Evolutionary conservation across 2,888 invertebrate species (phyloP), one percentile per base, ranked within the genome.

Genomic region (Phyto melanocephala): DNA sequence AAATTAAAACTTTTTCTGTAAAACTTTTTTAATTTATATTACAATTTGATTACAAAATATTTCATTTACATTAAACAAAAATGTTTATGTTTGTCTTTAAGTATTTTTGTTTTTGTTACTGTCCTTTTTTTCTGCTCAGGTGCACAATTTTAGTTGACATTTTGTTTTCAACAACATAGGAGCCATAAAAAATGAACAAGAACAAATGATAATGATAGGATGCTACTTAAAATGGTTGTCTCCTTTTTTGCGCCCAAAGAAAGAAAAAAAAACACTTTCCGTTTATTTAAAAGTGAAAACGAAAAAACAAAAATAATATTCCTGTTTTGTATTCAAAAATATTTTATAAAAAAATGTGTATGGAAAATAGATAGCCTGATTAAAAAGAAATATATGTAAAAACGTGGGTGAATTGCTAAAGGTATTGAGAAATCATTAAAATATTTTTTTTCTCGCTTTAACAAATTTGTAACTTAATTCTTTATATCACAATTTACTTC

Each of bases 241-340:
- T 65, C 47, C 45, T 70, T 47, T n/a, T n/a, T 50, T 13, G 58
- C 45, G 37, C 13, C 20, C 54, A 35, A 47, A 40, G 45, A 62
- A 67, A 60, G 71, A 81, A 60, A 24, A 50, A 40, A 37, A 62
- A 67, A 54, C 71, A 81, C 60, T 81, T 60, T 71, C 71, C 50
- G 67, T 81, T 76, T 52, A 62, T 45, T 33, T 28, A 28, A 28
- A 28, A 28, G 3, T 28, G 28, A 5, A 28, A 5, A 6, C 28
- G 6, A 28, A 28, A 28, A 28, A 28, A 28, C 3, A 28, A 28
- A 28, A 5, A 6, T 28, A n/a, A n/a, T n/a, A n/a, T n/a, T n/a
- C n/a, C n/a, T n/a, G n/a, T n/a, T n/a, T n/a, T n/a, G n/a, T n/a
- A n/a, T n/a, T n/a, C n/a, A n/a, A n/a, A n/a, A n/a, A n/a, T n/a